A percentile compares a stretch with the other conserved stretches of the same genome.
These are phyloP conservation scores for mouse (Mus musculus) DNA, from an alignment of 2,113 vertebrate genomes.

Conservation along the genomic window DNA sequence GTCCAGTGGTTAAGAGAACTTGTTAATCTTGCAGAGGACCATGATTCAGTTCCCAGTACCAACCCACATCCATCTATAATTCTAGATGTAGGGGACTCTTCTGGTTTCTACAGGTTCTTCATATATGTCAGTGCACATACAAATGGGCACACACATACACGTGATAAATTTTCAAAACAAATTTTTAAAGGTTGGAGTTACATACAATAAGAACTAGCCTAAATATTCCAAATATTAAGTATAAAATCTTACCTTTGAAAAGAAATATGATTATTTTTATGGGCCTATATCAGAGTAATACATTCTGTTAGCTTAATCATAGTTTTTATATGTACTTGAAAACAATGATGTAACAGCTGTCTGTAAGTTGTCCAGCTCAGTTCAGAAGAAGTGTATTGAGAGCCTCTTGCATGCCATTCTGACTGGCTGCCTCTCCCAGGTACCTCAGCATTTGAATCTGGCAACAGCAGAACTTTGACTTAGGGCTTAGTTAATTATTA, in stretches of 20 bases:
- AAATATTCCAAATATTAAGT: conserved; percentile 41
- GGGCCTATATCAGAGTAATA: background rate
- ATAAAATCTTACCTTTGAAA: conserved; percentile 46
- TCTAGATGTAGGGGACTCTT: background rate
- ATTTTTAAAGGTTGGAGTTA: background rate
- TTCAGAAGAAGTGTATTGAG: conserved; percentile 12
- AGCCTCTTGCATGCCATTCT: background rate
- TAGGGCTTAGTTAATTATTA: no score
- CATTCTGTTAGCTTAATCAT: conserved; percentile 41
- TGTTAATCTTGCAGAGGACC: background rate
- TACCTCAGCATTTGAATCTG: background rate
- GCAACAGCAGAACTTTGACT: background rate
- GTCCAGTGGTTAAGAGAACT: background rate
- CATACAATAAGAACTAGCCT: background rate
- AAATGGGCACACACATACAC: background rate
- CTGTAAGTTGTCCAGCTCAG: background rate
- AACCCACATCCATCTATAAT: background rate
- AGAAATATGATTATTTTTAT: background rate
- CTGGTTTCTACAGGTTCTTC: background rate
- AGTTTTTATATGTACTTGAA: conserved; percentile 13
- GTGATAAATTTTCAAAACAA: background rate
- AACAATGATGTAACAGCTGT: background rate
- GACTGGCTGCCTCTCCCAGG: background rate
- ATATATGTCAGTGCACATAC: background rate
- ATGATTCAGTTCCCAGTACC: background rate